Conservation (phyloP, 2,888 invertebrate species). For the Onchidella celtica region DNA sequence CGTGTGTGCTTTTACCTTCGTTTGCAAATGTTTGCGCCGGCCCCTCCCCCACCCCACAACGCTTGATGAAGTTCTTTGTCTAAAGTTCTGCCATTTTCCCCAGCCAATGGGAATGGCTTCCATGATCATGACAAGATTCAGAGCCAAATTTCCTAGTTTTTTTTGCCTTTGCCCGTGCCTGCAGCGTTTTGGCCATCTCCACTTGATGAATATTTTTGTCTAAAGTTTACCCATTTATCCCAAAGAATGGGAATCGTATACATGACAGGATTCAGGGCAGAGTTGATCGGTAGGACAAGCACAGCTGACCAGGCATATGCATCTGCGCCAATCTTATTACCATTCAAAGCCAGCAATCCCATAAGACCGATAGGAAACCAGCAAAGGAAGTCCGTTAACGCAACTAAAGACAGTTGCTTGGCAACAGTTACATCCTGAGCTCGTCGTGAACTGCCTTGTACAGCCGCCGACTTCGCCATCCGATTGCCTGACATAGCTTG, state of each 20-base stretch:
- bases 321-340: background rate
- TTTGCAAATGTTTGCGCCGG: too few species aligned
- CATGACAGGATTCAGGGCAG: slow-evolving; percentile 37
- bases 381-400: slow-evolving; percentile 71
- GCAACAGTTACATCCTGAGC: slow-evolving; percentile 64
- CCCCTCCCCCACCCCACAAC: too few species aligned
- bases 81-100: too few species aligned
- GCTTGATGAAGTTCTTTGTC: too few species aligned
- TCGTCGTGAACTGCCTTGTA: slow-evolving; percentile 39
- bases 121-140: too few species aligned
- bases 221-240: too few species aligned
- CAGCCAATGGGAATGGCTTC: too few species aligned
- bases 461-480: slow-evolving; percentile 72
- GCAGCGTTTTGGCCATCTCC: too few species aligned
- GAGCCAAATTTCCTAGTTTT: too few species aligned
- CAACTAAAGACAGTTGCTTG: slow-evolving; percentile 70
- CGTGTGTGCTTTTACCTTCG: too few species aligned
- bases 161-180: too few species aligned
- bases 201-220: too few species aligned
- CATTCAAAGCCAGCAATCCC: slow-evolving; percentile 36
- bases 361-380: slow-evolving; percentile 68
- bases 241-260: slow-evolving; percentile 38
- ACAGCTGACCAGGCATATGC: slow-evolving; percentile 37
- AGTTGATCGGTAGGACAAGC: slow-evolving; percentile 32
- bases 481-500: slow-evolving; percentile 76